phyloP scores from a whole-genome alignment of 1,140 invertebrate species.

The Drosophila leontia region DNA sequence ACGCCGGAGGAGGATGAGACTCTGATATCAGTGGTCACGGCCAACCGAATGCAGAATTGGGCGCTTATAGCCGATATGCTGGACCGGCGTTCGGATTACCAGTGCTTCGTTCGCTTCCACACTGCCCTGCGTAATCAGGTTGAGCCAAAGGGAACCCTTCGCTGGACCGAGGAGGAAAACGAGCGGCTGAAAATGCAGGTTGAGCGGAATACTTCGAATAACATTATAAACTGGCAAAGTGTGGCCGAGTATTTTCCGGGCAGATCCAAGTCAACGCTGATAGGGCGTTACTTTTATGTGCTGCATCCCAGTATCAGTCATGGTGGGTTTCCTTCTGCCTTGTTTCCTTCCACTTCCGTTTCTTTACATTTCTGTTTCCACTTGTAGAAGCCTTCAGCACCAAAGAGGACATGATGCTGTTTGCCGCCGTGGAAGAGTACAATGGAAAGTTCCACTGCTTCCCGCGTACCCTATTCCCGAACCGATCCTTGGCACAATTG shows the following conservation, averaged over 20 bases:
- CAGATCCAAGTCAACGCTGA: slow-evolving; percentile 88
- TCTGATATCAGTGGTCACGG: slow-evolving; percentile 85
- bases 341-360: background rate
- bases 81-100: slow-evolving; percentile 87
- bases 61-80: slow-evolving; percentile 87
- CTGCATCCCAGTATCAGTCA: slow-evolving; percentile 83
- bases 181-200: slow-evolving; percentile 86
- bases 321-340: slow-evolving; percentile 30
- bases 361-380: background rate
- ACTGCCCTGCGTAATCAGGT: slow-evolving; percentile 84
- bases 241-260: slow-evolving; percentile 87
- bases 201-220: slow-evolving; percentile 86
- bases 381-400: slow-evolving; percentile 84
- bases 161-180: slow-evolving; percentile 88
- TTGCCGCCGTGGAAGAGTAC: slow-evolving; percentile 87
- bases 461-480: slow-evolving; percentile 85
- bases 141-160: slow-evolving; percentile 68
- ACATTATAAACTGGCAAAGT: slow-evolving; percentile 88
- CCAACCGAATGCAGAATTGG: slow-evolving; percentile 88
- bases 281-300: slow-evolving; percentile 86
- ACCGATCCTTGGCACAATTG: slow-evolving; percentile 86
- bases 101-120: slow-evolving; percentile 88
- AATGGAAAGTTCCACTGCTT: slow-evolving; percentile 87
- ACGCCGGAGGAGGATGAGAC: slow-evolving; percentile 86
- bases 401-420: slow-evolving; percentile 88